Evolutionary conservation across 2,113 vertebrate genomes (phyloP), one percentile per base, ranked within the genome.

Genomic region (Corynorhinus townsendii): DNA sequence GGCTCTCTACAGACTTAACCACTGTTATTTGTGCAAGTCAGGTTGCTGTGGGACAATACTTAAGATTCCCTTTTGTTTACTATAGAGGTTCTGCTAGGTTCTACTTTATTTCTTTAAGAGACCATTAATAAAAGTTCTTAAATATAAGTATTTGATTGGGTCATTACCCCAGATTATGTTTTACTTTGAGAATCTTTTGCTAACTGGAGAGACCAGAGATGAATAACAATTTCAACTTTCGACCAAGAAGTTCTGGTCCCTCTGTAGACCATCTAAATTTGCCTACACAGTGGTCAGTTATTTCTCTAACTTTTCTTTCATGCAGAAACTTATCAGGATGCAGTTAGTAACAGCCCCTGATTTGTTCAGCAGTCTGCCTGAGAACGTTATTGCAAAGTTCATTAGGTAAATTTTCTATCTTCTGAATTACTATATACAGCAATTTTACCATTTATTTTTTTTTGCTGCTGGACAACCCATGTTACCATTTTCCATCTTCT

Each of bases 101-200:
- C 14, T 43, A 7, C 45, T 84, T 77, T 43, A 4, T 88, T 91
- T 81, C 17, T 73, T 86, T 87, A 43, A 83, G 47, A 68, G 20
- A 3, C 64, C 56, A 76, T 69, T 69, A 85, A 68, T 40, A 56
- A 86, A 72, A 14, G 11, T 11, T 68, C 52, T 83, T 71, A 71
- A 80, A 72, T 82, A 28, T 28, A 83, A 88, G 80, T 47, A 66
- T 43, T 66, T 89, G 5, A 88, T 93, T 84, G 38, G 22, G 76
- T 91, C 15, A 30, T 72, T 77, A 17, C 11, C 22, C 14, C 3
- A 52, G 35, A 14, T 4, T 56, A 14, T 52, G 49, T 77, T 79
- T 92, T 40, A 69, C n/a, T 95, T 90, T 54, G 49, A 94, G 24
- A 73, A 16, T 84, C 16, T 89, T 73, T 90, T 91, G 72, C 33